A percentile compares a stretch with the other conserved stretches of the same genome.
Evolutionary conservation across 2,888 invertebrate genomes (phyloP).

Genomic region (Oxytorus armatus): DNA sequence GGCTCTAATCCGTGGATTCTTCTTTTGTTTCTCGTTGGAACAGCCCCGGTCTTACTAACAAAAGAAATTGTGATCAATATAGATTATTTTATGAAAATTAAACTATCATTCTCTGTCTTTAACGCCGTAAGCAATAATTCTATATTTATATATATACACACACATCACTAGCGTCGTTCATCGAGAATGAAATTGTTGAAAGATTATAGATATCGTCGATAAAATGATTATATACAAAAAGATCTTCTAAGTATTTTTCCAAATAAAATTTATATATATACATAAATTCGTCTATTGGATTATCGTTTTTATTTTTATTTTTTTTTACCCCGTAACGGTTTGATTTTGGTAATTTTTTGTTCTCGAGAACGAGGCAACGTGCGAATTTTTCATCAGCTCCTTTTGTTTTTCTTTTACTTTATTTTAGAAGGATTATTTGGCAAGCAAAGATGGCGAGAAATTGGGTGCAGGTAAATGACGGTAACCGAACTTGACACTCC

Average conservation of each 20-base stretch:
- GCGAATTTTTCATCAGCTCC: too few relatives aligned
- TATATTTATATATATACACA: constrained; percentile 2
- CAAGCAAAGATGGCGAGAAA: background rate
- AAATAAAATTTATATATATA: constrained; percentile 70
- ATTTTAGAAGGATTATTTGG: too few relatives aligned
- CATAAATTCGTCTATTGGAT: background rate
- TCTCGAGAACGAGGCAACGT: too few relatives aligned
- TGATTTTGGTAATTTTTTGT: too few relatives aligned
- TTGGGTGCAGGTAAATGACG: too few relatives aligned
- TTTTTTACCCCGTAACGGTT: background rate
- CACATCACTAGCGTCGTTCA: constrained; percentile 37
- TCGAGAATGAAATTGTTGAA: constrained; percentile 47
- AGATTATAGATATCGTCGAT: constrained; percentile 55
- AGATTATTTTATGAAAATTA: constrained; percentile 46
- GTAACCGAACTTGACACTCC: constrained; percentile 67
- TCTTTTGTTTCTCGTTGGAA: constrained; percentile 23
- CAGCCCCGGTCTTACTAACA: constrained; percentile 20
- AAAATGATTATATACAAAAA: constrained; percentile 52
- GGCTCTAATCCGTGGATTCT: constrained; percentile 18
- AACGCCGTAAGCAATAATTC: constrained; percentile 48
- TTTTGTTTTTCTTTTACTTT: background rate
- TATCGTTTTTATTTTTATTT: background rate
- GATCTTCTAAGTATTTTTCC: constrained; percentile 70
- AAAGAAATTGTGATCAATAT: constrained; percentile 58
- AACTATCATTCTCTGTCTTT: constrained; percentile 26